Evolutionary conservation across 1,140 invertebrate genomes (phyloP).

Genomic region (Brachionus calyciflorus): DNA sequence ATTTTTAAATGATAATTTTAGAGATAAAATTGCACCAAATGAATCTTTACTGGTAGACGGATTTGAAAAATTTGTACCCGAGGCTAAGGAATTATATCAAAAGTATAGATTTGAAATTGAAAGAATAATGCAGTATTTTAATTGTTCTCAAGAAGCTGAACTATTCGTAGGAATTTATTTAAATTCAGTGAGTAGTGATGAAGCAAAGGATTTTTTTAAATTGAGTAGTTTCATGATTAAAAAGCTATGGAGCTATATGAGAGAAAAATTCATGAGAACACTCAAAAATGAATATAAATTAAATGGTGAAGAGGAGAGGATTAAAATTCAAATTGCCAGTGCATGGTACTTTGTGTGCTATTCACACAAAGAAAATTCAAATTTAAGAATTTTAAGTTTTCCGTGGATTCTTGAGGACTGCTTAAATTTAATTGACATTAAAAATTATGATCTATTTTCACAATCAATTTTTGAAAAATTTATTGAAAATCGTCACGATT

Average conservation of each 20-base stretch:
- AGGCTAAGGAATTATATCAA: neutral
- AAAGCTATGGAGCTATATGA: slow-evolving; percentile 13
- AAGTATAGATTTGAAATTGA: slow-evolving; percentile 8
- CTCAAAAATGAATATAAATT: neutral
- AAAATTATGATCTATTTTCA: slow-evolving; percentile 7
- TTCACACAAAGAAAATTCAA: neutral
- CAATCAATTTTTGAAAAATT: slow-evolving; percentile 12
- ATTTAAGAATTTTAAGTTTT: slow-evolving; percentile 18
- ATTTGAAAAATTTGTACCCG: slow-evolving; percentile 24
- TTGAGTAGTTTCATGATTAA: slow-evolving; percentile 22
- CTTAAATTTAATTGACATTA: neutral
- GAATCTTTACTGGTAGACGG: neutral
- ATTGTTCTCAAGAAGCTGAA: neutral
- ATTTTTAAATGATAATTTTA: slow-evolving; percentile 7
- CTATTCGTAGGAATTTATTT: slow-evolving; percentile 12
- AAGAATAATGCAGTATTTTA: slow-evolving; percentile 6
- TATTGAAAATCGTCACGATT: neutral
- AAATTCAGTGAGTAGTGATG: neutral
- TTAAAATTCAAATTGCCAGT: slow-evolving; percentile 5
- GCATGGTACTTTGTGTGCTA: slow-evolving; percentile 1
- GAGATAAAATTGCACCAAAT: neutral
- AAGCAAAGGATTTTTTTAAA: slow-evolving; percentile 1
- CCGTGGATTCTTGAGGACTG: neutral
- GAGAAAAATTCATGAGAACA: neutral
- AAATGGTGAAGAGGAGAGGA: neutral